Percentiles rank a stretch among this genome's conserved stretches.
phyloP scores from a whole-genome alignment of 2,113 vertebrate species.

The Diphyllodes magnificus region DNA sequence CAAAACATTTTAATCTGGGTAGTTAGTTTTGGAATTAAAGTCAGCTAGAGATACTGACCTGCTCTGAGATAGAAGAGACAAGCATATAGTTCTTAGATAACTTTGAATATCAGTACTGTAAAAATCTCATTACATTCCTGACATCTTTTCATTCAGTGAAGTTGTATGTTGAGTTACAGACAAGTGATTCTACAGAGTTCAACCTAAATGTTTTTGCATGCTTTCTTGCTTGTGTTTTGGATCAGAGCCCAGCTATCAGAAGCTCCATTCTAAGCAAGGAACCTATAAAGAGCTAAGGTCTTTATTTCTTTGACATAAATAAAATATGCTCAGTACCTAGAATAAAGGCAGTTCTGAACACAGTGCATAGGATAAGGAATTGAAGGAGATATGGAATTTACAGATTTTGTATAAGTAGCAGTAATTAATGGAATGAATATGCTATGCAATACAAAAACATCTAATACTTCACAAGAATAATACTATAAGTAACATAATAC shows the following conservation, averaged over 20 bases:
- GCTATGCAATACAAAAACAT: background rate
- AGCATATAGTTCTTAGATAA: background rate
- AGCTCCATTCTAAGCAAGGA: background rate
- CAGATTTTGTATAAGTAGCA: background rate
- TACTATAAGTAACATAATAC: background rate
- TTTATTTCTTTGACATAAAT: background rate
- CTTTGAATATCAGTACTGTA: background rate
- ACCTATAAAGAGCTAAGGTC: background rate
- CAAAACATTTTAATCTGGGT: background rate
- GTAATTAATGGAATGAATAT: background rate
- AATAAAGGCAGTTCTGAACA: background rate
- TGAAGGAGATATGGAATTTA: background rate
- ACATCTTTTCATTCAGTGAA: background rate
- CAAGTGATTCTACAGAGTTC: background rate
- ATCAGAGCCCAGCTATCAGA: background rate
- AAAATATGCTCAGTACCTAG: background rate
- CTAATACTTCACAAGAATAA: background rate
- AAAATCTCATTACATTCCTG: background rate
- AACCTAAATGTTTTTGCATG: background rate
- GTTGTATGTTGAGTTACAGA: background rate
- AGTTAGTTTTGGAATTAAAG: background rate
- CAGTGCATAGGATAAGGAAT: background rate
- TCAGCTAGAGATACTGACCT: background rate
- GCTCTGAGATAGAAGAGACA: background rate
- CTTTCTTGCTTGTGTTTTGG: background rate